Conservation (phyloP, 2,797 vertebrate genomes). For the Pogonophryne albipinna region DNA sequence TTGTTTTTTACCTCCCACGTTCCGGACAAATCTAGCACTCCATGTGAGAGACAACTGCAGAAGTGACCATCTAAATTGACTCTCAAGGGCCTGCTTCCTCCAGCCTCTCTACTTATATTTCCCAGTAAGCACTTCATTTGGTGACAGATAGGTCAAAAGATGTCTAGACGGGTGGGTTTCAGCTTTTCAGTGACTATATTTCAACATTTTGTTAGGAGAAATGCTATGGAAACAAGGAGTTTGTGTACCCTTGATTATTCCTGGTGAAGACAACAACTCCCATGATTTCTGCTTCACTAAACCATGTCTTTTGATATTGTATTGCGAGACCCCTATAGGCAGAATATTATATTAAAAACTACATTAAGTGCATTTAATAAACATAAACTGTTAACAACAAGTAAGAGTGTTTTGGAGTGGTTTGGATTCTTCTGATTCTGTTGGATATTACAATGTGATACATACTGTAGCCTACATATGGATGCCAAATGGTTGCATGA, state of each 20-base stretch:
- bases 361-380: background rate
- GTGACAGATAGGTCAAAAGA: background rate
- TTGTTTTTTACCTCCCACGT: background rate
- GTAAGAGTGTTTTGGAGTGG: background rate
- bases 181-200: background rate
- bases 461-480: background rate
- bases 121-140: constrained; percentile 13
- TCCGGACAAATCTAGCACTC: background rate
- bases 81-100: constrained; percentile 35
- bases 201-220: background rate
- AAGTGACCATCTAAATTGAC: constrained; percentile 40
- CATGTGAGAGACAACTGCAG: constrained; percentile 3
- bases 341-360: no score
- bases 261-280: background rate
- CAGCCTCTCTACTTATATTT: background rate
- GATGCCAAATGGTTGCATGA: no score
- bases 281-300: no score
- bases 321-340: no score
- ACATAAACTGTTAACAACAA: background rate
- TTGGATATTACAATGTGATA: no score
- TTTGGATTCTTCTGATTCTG: no score
- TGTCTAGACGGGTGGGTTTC: background rate
- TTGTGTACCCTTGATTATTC: background rate
- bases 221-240: background rate
- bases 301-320: no score